Evolutionary conservation across 2,113 vertebrate genomes (phyloP).

Genomic region (Clarias macrocephalus): DNA sequence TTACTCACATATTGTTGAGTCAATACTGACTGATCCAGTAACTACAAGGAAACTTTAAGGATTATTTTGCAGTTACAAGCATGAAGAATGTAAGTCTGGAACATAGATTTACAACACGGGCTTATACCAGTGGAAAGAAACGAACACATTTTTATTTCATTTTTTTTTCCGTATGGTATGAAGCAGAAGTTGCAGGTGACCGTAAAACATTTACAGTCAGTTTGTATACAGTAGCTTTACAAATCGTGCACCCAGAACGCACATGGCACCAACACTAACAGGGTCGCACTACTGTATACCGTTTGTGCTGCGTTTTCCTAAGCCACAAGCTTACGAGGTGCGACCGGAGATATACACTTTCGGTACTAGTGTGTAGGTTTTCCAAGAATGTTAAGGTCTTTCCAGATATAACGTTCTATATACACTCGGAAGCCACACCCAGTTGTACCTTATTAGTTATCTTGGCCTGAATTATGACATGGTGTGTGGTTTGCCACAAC

Average conservation of each 20-base stretch:
- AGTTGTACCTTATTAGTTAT: constrained; percentile 15
- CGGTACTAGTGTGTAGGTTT: not conserved
- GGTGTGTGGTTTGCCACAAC: constrained; percentile 12
- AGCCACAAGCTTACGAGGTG: constrained; percentile 15
- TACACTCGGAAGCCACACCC: constrained; percentile 20
- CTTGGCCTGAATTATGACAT: not conserved
- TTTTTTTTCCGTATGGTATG: not conserved
- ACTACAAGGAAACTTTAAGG: not conserved
- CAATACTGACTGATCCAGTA: not conserved
- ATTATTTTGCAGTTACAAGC: not conserved
- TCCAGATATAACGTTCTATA: constrained; percentile 19
- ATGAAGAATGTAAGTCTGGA: not conserved
- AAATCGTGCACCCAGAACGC: not conserved
- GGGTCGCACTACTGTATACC: not conserved
- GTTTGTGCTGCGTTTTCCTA: not conserved
- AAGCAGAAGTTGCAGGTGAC: not conserved
- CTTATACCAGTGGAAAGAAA: constrained; percentile 2
- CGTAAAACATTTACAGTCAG: constrained; percentile 12
- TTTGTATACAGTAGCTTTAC: not conserved
- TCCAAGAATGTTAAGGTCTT: constrained; percentile 10
- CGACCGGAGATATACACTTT: constrained; percentile 15
- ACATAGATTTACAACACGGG: too few relatives aligned
- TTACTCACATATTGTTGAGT: not conserved
- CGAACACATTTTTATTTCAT: too few relatives aligned
- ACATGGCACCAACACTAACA: not conserved